phyloP scores from a whole-genome alignment of 2,888 invertebrate species.

The Tupiocoris notatus region DNA sequence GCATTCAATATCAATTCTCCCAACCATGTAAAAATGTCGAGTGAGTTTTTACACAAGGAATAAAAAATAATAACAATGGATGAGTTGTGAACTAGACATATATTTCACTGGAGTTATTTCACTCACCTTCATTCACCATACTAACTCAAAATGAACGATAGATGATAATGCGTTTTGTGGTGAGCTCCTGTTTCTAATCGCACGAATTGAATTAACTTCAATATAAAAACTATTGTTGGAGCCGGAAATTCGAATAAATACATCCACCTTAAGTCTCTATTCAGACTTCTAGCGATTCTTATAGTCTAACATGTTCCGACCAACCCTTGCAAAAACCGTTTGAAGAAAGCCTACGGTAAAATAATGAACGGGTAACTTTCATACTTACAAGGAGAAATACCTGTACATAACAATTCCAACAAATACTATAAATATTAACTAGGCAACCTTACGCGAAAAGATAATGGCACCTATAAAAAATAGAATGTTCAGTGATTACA shows the following conservation, averaged over 20 bases:
- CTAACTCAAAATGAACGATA: too few relatives aligned
- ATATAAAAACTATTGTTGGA: too few relatives aligned
- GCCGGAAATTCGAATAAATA: background rate
- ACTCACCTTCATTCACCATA: too few relatives aligned
- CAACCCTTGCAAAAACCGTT: background rate
- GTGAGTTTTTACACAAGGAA: too few relatives aligned
- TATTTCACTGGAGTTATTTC: too few relatives aligned
- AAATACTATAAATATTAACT: background rate
- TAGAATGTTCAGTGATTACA: background rate
- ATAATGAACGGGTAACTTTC: background rate
- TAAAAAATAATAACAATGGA: too few relatives aligned
- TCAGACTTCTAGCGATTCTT: background rate
- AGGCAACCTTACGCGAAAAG: background rate
- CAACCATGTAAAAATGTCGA: too few relatives aligned
- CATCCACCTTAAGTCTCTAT: background rate
- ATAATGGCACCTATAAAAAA: background rate
- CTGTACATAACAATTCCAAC: background rate
- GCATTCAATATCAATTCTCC: too few relatives aligned
- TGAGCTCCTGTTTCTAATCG: too few relatives aligned
- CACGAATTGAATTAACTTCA: too few relatives aligned
- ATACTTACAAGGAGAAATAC: background rate
- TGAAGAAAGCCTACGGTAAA: background rate
- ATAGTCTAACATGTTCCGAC: background rate
- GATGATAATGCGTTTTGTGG: too few relatives aligned
- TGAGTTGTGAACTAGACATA: too few relatives aligned